Evolutionary conservation across 2,113 vertebrate species (phyloP), one percentile per base, ranked within the genome.

Genomic region (Cebidichthys violaceus): DNA sequence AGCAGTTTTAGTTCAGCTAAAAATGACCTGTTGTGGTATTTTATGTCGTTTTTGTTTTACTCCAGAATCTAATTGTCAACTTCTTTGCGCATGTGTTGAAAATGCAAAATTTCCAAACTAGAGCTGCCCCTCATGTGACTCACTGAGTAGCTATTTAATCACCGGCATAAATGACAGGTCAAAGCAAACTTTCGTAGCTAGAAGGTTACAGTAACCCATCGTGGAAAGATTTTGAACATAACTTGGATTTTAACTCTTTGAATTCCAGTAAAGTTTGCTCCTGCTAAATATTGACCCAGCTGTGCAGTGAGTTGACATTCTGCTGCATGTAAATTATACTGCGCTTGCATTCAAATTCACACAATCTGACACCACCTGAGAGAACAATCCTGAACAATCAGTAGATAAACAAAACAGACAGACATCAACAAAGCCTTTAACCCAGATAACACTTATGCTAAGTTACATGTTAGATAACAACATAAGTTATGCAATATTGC

Each of bases 271-370:
- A 60, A 57, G 54, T 72, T 60, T 67, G 43, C 22, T 29, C 3
- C 24, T 20, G 52, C 17, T 62, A 72, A 76, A 83, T 62, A 37
- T 68, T 87, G 31, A 69, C 61, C 31, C 85, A 70, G 85, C 80
- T 60, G 76, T 35, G 65, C 4, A 45, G 55, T 1, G 9, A 50
- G 31, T 10, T 45, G n/a, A 24, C 14, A 66, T 74, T 52, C 29
- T 59, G 33, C 45, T 41, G 24, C 24, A 39, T 52, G 31, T 24
- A 39, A 39, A 24, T 61, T 10, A 45, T 27, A 9, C 18, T 54
- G 24, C 43, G 0, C 59, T 18, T 74, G 27, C 27, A 11, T 66
- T 78, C 39, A 77, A 29, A 52, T 8, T 2, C 33, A 33, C 31
- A 50, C 22, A 52, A 10, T 47, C 31, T 20, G n/a, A 50, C 22